A percentile compares a stretch with the other conserved stretches of the same genome.
Evolutionary conservation across 2,113 vertebrate genomes (phyloP).

Genomic region (Donacobius atricapilla): DNA sequence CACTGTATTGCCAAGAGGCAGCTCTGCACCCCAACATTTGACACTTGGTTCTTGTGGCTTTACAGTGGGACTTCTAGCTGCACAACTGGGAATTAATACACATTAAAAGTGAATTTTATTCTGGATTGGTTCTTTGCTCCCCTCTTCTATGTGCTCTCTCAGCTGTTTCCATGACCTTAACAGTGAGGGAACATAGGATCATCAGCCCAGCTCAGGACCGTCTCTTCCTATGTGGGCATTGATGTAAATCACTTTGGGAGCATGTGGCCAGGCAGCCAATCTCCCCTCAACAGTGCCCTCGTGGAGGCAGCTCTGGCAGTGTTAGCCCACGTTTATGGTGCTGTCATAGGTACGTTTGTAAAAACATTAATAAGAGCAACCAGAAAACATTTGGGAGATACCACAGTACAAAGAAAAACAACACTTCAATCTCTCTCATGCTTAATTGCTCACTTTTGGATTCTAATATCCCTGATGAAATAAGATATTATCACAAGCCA

Average conservation of each 20-base stretch:
- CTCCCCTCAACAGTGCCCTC: not conserved
- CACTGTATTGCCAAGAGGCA: not conserved
- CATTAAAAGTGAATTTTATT: not conserved
- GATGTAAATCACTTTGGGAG: fast-evolving
- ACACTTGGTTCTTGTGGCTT: not conserved
- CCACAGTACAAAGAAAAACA: not conserved
- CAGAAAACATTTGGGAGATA: not conserved
- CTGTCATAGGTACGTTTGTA: fast-evolving
- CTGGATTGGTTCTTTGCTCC: not conserved
- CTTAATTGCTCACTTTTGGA: not conserved
- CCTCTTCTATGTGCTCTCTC: fast-evolving
- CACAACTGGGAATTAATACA: not conserved
- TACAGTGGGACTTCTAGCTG: not conserved
- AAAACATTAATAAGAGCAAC: not conserved
- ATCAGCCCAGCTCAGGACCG: not conserved
- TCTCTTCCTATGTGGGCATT: fast-evolving
- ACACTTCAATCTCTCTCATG: not conserved
- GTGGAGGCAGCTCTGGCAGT: not conserved
- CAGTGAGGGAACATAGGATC: fast-evolving
- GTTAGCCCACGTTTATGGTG: not conserved
- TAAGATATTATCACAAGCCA: not conserved
- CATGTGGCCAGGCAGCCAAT: not conserved
- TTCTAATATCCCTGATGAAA: not conserved
- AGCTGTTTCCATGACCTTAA: not conserved
- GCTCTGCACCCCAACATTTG: not conserved